Base-by-base conservation (phyloP, 2,113 vertebrate genomes). In the Rhynchomys soricoides region DNA sequence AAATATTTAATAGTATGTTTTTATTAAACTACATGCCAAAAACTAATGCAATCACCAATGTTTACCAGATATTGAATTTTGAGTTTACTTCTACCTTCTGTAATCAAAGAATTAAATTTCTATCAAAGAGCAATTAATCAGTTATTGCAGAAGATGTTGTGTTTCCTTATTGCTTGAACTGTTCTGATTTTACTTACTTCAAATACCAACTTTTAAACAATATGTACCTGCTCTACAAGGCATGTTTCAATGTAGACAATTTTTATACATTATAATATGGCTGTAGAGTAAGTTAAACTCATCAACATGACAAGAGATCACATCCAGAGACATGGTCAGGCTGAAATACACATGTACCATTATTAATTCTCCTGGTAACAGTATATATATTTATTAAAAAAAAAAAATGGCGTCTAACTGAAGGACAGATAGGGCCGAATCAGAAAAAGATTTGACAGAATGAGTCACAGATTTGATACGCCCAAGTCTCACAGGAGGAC, bases 1-100 rank as follows among this genome's bases (percentile, higher is more conserved):
- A 93, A 73, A 83, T 86, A 74, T 91, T 96, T 94, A 96, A 77
- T 48, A 48, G 43, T 43, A 48, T 71, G 73, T 40, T 29, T 91
- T 16, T 86, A 45, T 93, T 93, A 93, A 96, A 91, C 81, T 89
- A 73, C 17, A 52, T 82, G 43, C 7, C 82, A 17, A 77, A 62
- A 82, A 86, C 79, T 86, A 95, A 94, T 48, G 3, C 64, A 79
- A 73, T 66, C 34, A 43, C n/a, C 86, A 43, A 66, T 34, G 24
- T 83, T 29, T 92, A 95, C 34, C 40, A 86, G 73, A 86, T 78
- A 89, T 15, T n/a, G 57, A 81, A 57, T 22, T 70, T 7, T 74
- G 93, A 22, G 17, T 93, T 85, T 96, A 92, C 78, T 52, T 85
- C 45, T 78, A 5, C 83, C 17, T 43, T 93, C 89, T 66, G 64